These are phyloP conservation scores for Hyperopisus bebe DNA, from an alignment of 2,113 vertebrate species.

Conservation along the genomic window DNA sequence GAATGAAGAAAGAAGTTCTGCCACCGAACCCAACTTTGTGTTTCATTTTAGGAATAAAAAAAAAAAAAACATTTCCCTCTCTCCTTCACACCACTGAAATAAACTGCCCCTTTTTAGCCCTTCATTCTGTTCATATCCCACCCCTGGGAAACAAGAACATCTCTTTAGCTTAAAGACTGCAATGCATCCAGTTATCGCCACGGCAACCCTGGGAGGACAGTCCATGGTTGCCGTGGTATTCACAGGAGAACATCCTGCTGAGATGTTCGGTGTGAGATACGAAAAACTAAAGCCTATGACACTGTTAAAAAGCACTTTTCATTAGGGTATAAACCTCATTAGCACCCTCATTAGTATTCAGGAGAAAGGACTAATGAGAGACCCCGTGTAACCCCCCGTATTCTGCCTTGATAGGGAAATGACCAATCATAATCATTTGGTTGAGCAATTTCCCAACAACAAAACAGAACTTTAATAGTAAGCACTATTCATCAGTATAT, in stretches of 20 bases:
- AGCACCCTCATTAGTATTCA: constrained; percentile 6
- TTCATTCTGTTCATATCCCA: neutral
- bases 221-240: too few species aligned
- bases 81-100: neutral
- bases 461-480: neutral
- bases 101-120: neutral
- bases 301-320: neutral
- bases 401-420: neutral
- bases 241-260: neutral
- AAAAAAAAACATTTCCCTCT: neutral
- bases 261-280: neutral
- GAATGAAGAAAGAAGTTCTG: neutral
- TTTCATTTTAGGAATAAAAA: neutral
- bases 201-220: neutral
- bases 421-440: neutral
- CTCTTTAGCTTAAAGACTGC: neutral
- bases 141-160: neutral
- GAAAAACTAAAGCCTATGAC: neutral
- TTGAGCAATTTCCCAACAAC: neutral
- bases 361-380: neutral
- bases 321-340: neutral
- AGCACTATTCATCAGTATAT: neutral
- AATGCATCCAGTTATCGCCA: neutral
- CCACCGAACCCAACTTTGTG: neutral
- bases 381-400: neutral